phyloP scores from a whole-genome alignment of 2,888 invertebrate genomes.

The Ophion costatus region DNA sequence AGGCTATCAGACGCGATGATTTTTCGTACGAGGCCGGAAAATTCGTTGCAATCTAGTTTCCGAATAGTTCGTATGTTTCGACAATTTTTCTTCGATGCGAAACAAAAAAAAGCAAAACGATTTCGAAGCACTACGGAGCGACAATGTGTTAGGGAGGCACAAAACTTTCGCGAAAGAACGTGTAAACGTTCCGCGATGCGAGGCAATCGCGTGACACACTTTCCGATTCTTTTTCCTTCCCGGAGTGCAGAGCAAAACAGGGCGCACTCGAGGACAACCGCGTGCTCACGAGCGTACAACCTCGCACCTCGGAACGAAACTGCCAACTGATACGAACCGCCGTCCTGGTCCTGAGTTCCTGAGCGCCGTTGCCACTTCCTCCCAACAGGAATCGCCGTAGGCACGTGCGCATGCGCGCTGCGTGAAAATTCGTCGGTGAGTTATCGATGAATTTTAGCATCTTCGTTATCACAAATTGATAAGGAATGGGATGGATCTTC shows the following conservation, averaged over 20 bases:
- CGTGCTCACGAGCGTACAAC: constrained; percentile 20
- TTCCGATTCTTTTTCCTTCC: constrained; percentile 15
- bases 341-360: too few species aligned
- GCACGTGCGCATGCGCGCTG: constrained; percentile 11
- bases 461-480: background rate
- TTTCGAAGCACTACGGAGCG: background rate
- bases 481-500: background rate
- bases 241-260: background rate
- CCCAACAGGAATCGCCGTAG: background rate
- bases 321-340: constrained; percentile 33
- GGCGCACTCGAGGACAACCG: constrained; percentile 26
- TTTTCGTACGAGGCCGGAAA: background rate
- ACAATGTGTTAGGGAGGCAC: background rate
- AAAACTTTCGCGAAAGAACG: constrained; percentile 7
- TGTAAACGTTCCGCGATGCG: constrained; percentile 20
- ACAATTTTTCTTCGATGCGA: background rate
- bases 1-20: constrained; percentile 1
- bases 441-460: background rate
- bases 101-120: background rate
- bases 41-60: background rate
- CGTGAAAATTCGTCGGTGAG: background rate
- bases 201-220: constrained; percentile 60
- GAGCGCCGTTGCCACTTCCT: background rate
- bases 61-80: background rate
- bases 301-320: constrained; percentile 45